Evolutionary conservation across 2,888 invertebrate genomes (phyloP), one percentile per base, ranked within the genome.

Genomic region (Magallana nippona): DNA sequence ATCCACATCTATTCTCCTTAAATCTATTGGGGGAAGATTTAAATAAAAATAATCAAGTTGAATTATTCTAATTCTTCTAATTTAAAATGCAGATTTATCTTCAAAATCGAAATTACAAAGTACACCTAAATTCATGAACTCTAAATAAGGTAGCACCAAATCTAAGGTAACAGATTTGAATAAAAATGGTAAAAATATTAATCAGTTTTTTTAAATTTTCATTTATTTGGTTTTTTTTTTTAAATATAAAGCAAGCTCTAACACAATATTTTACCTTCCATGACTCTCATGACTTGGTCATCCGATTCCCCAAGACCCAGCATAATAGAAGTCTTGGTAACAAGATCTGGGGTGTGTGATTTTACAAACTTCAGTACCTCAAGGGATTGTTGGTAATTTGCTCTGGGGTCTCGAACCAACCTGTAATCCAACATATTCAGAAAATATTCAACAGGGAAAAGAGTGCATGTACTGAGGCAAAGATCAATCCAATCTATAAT

Each of bases 311-410:
- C 95, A 2, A 99, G 95, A 0, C 99, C 99, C 82, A 99, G 95
- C 99, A 99, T 99, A 90, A 99, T 97, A 0, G 99, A 99, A 0
- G 98, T 97, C 95, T 99, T 99, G 2, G 99, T 99, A 79, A 99
- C 96, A 85, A 99, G 94, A 83, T 96, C 96, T 0, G 97, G 96
- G 92, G 97, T 97, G 27, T 96, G 95, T 58, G 96, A 95, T 94
- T 99, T 99, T 0, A 97, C 99, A 86, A 96, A 96, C 91, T 96
- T 95, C 83, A 99, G 94, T 27, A 98, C 98, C 83, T 95, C 95
- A 89, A 99, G 93, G 0, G 99, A 98, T 94, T 99, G 99, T n/a
- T 94, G 86, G 89, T 97, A 99, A 95, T 96, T 96, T 15, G 99
- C 99, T 85, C 99, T 95, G 55, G 97, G 96, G 94, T 99, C 99